Evolutionary conservation across 37 sponge, comb jelly and placozoan species (phyloP).

Genomic region (Ianthella basta): DNA sequence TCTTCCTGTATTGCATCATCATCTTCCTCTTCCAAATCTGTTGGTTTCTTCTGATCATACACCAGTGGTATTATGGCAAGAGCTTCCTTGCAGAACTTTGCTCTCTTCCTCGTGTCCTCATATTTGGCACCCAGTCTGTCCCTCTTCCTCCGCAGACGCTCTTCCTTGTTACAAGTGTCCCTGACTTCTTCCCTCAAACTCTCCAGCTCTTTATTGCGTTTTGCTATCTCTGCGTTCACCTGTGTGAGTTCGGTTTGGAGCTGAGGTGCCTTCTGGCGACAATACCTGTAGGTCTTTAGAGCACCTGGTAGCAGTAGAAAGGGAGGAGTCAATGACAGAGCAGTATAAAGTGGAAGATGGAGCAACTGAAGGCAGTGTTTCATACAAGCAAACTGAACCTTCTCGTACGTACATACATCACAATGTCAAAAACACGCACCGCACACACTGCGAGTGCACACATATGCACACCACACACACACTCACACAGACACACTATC

Average conservation of each 20-base stretch:
- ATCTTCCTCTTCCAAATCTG: slow-evolving; percentile 15
- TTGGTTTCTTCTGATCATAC: background rate
- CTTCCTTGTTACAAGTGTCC: slow-evolving; percentile 20
- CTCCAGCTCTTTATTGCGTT: background rate
- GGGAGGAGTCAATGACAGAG: too few relatives aligned
- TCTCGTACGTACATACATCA: too few relatives aligned
- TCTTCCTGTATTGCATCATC: slow-evolving; percentile 8
- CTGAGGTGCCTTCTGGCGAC: background rate
- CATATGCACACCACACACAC: too few relatives aligned
- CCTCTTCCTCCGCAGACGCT: slow-evolving; percentile 12
- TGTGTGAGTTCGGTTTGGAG: background rate
- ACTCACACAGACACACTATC: too few relatives aligned
- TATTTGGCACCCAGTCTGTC: background rate
- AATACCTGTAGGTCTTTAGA: slow-evolving; percentile 13
- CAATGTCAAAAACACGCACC: too few relatives aligned
- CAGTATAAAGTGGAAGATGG: too few relatives aligned
- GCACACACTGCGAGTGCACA: too few relatives aligned
- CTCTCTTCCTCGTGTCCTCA: slow-evolving; percentile 30
- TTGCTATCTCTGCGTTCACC: slow-evolving; percentile 17
- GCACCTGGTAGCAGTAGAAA: background rate
- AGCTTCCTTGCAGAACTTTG: slow-evolving; percentile 28
- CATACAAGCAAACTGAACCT: too few relatives aligned
- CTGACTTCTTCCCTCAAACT: background rate
- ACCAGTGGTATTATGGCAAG: slow-evolving; percentile 1
- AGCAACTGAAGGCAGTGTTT: too few relatives aligned